A percentile compares a stretch with the other conserved stretches of the same genome.
Evolutionary conservation across 2,888 invertebrate species (phyloP).

Genomic region (Stenchaetothrips biformis): DNA sequence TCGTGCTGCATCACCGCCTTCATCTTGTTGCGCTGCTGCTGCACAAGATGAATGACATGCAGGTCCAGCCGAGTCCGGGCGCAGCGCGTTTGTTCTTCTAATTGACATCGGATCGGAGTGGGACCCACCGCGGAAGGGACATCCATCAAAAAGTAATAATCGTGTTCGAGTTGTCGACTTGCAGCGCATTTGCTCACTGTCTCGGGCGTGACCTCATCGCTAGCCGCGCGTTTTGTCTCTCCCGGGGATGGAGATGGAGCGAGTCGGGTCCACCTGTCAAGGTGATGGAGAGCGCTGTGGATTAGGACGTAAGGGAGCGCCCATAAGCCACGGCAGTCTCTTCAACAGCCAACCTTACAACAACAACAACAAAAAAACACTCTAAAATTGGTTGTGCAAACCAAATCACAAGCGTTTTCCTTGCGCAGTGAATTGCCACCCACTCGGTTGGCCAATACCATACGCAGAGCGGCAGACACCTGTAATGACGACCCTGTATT

Average conservation of each 20-base stretch:
- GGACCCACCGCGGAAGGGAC: conserved; percentile 16
- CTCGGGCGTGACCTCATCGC: not conserved
- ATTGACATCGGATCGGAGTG: not conserved
- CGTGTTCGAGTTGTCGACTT: conserved; percentile 20
- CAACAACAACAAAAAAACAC: no score
- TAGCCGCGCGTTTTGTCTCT: no score
- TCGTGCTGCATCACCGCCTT: not conserved
- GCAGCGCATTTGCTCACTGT: conserved; percentile 8
- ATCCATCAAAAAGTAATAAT: conserved; percentile 25
- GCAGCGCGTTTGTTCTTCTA: conserved; percentile 1
- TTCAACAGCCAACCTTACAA: no score
- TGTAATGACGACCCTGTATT: not conserved
- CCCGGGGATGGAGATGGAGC: no score
- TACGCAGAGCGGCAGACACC: no score
- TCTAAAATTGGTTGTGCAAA: no score
- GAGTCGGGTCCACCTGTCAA: not conserved
- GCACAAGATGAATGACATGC: conserved; percentile 10
- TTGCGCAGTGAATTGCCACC: no score
- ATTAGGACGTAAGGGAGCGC: conserved; percentile 8
- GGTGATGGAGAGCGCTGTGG: not conserved
- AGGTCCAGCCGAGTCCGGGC: not conserved
- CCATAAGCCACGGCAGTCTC: no score
- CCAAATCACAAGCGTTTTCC: no score
- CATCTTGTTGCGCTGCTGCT: not conserved
- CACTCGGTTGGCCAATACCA: no score